Percentiles rank a stretch among this genome's conserved stretches.
phyloP scores from a whole-genome alignment of 2,888 invertebrate species.

The Ophion slaviceki region DNA sequence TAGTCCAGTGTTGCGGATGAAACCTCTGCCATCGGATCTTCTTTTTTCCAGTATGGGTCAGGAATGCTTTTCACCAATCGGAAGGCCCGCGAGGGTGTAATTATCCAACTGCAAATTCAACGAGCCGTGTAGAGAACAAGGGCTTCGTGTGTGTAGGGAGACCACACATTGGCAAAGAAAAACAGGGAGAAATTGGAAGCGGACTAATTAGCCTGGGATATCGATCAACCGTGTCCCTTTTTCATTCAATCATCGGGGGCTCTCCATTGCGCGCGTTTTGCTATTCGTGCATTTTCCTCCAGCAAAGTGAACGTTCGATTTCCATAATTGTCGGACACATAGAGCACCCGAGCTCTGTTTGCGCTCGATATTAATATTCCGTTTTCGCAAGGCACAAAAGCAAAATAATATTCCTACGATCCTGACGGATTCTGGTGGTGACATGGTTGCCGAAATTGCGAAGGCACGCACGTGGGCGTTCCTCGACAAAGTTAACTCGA shows the following conservation, averaged over 20 bases:
- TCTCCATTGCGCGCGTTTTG: neutral
- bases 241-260: neutral
- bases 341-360: neutral
- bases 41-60: constrained; percentile 30
- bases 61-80: constrained; percentile 1
- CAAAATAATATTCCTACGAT: neutral
- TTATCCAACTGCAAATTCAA: constrained; percentile 40
- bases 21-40: constrained; percentile 59
- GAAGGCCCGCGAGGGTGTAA: constrained; percentile 30
- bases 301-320: constrained; percentile 20
- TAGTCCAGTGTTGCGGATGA: constrained; percentile 15
- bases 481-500: constrained; percentile 1
- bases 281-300: neutral
- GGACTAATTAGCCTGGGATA: constrained; percentile 41
- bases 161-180: constrained; percentile 9
- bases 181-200: constrained; percentile 31
- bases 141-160: neutral
- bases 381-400: neutral
- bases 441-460: neutral
- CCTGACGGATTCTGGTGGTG: neutral
- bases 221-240: constrained; percentile 41
- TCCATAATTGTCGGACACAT: constrained; percentile 11
- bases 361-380: neutral
- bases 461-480: neutral
- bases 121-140: neutral